Evolutionary conservation across 1,140 invertebrate species (phyloP), one percentile per base, ranked within the genome.

Genomic region (Drosophila sp.): DNA sequence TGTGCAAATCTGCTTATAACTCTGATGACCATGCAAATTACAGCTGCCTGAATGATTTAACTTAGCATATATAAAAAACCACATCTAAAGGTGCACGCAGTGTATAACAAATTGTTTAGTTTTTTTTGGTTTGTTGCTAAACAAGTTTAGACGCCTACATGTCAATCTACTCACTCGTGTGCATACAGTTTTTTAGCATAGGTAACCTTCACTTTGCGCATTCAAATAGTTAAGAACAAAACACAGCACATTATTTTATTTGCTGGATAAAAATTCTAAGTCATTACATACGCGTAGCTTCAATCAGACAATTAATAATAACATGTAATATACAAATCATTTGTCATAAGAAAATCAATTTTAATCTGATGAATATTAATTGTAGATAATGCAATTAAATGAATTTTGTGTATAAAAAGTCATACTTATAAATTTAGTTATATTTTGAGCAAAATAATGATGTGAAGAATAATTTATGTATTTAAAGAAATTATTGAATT

Each of bases 11-110:
- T 18, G 40, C 13, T 7, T 43, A 7, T 14, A 43, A 43, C 2
- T 11, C 16, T 13, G 40, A 43, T 43, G 40, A 43, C 40, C 40
- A 43, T 43, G 40, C 40, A 43, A 43, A 43, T 43, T 43, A 43
- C 40, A 16, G 5, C n/a, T 43, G 40, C n/a, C 40, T 43, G 4
- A 7, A 43, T 14, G 40, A 14, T 14, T 7, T 18, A 16, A 43
- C 40, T 43, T 43, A 16, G 7, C 40, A 21, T 21, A 4, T 43
- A 7, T 8, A 7, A 43, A 36, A 36, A 11, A 43, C 40, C 40
- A 14, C 13, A 43, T n/a, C 40, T 43, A 43, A 43, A 43, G 40
- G 14, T 36, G 11, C 34, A 36, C 34, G 4, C 21, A 21, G 21
- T 21, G 21, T 21, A 36, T 11, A 36, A n/a, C 4, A 11, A 0